Base-by-base conservation (phyloP, 2,888 invertebrate species). In the Drosophila meridiana region DNA sequence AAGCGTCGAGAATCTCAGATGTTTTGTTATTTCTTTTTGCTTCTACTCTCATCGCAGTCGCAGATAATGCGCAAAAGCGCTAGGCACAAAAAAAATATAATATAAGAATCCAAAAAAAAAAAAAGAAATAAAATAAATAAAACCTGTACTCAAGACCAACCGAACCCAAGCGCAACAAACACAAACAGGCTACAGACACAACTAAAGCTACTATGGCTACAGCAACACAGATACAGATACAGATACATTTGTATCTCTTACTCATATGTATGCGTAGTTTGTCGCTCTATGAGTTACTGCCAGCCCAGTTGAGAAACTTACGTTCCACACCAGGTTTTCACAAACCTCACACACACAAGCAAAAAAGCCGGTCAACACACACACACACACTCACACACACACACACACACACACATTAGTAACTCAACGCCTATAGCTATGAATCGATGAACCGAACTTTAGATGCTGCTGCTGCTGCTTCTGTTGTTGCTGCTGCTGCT, bases 31-130 rank as follows among this genome's bases (percentile, higher is more conserved):
- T 43, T 56, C 28, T 61, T 45, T 66, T 8, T 58, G 43, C 40
- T 30, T 30, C 30, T 42, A 28, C 72, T 62, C 55, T 58, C 61
- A 28, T 52, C 20, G 55, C 32, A 40, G 50, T 34, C 53, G 36
- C 69, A 81, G 64, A 75, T 89, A 85, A 89, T 89, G 89, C 85
- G 85, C 85, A 89, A 78, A 87, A 89, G 85, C 73, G 45, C 71
- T 70, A 53, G 59, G 69, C 69, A 69, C 50, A 59, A 56, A 55
- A 62, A 58, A 62, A 58, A 32, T 30, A 48, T 11, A 60, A 20
- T 34, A 48, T 11, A 48, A 20, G 28, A 30, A 30, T 30, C 48
- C 13, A 32, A 53, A 52, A 26, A 20, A 40, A 28, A 45, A 30
- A 45, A 52, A 56, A 20, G 2, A 26, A 38, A 20, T 36, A 52